Percentiles rank a stretch among this genome's conserved stretches.
Evolutionary conservation across 1,140 invertebrate genomes (phyloP).

Genomic region (Pogonomyrmex barbatus): DNA sequence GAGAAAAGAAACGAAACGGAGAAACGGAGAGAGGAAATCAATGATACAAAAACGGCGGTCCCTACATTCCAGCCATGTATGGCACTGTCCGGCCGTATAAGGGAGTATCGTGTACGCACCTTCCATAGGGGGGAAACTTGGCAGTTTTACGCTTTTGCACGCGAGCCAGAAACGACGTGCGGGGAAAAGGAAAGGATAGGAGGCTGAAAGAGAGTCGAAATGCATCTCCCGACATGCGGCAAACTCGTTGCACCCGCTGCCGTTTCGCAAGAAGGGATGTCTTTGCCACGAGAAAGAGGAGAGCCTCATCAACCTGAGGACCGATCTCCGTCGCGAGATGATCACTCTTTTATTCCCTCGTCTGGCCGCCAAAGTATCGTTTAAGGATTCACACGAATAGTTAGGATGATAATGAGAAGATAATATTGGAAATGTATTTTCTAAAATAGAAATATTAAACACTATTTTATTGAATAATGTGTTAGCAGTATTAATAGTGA

Average conservation of each 20-base stretch:
- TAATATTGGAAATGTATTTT: neutral
- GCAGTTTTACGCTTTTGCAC: conserved; percentile 70
- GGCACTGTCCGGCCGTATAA: conserved; percentile 81
- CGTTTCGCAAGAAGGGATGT: conserved; percentile 48
- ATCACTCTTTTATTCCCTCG: conserved; percentile 24
- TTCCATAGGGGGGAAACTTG: conserved; percentile 62
- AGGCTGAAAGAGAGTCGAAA: neutral
- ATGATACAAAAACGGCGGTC: conserved; percentile 84
- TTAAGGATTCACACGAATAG: conserved; percentile 5
- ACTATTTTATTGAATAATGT: neutral
- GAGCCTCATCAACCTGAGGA: neutral
- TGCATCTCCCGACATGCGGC: neutral
- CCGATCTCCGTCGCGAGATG: conserved; percentile 4
- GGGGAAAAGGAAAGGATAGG: conserved; percentile 22
- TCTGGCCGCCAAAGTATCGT: conserved; percentile 6
- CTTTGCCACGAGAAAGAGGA: neutral
- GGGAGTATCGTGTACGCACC: conserved; percentile 79
- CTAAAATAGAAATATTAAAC: neutral
- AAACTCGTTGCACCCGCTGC: conserved; percentile 20
- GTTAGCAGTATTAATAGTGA: neutral
- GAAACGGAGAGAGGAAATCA: conserved; percentile 73
- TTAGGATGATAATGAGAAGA: neutral
- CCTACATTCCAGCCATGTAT: conserved; percentile 84
- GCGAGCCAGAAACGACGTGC: conserved; percentile 33
- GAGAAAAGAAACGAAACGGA: conserved; percentile 55